phyloP scores from a whole-genome alignment of 2,888 invertebrate genomes.

The Polydrusus cervinus region DNA sequence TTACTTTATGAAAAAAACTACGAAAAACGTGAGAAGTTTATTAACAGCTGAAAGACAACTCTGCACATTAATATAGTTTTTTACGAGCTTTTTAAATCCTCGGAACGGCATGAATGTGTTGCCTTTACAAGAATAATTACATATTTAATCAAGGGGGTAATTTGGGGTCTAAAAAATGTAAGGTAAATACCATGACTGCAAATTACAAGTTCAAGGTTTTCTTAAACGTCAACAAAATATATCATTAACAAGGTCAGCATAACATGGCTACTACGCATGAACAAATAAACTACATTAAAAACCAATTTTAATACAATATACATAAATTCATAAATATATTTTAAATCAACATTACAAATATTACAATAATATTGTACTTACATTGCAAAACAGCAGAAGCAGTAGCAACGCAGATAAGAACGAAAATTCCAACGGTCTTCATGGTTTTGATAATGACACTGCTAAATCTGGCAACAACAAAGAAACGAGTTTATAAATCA shows the following conservation, averaged over 20 bases:
- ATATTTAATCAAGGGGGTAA: too few relatives aligned
- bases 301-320: background rate
- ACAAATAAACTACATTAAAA: constrained; percentile 9
- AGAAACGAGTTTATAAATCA: constrained; percentile 29
- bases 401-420: constrained; percentile 67
- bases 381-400: constrained; percentile 78
- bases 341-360: constrained; percentile 55
- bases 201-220: constrained; percentile 8
- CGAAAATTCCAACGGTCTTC: constrained; percentile 53
- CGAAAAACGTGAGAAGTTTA: too few relatives aligned
- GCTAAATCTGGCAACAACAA: constrained; percentile 32
- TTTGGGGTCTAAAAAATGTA: too few relatives aligned
- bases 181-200: too few relatives aligned
- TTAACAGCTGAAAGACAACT: too few relatives aligned
- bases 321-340: too few relatives aligned
- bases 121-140: too few relatives aligned
- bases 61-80: too few relatives aligned
- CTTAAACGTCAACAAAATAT: background rate
- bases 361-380: constrained; percentile 74
- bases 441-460: constrained; percentile 35
- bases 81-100: too few relatives aligned
- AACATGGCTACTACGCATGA: constrained; percentile 25
- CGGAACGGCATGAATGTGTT: too few relatives aligned
- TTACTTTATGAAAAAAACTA: too few relatives aligned
- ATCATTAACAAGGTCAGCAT: background rate